A percentile compares a stretch with the other conserved stretches of the same genome.
Conservation (phyloP, 2,797 vertebrate genomes). For the Crocodylus rhombifer region DNA sequence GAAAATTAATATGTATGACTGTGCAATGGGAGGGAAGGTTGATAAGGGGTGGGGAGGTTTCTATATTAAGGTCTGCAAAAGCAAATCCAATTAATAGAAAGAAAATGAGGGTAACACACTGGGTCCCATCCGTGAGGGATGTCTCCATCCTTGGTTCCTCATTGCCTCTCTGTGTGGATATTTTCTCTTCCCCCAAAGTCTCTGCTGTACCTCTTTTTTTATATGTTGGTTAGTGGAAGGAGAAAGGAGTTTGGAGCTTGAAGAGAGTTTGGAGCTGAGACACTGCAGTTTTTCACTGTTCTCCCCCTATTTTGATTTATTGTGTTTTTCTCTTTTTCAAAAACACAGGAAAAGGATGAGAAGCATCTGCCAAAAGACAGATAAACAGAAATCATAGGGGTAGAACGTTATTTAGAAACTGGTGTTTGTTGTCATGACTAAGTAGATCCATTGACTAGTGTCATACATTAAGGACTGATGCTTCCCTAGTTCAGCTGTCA, state of each 20-base stretch:
- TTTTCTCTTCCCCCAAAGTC: neutral
- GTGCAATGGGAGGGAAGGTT: neutral
- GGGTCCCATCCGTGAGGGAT: neutral
- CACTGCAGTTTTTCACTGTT: neutral
- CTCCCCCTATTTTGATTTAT: neutral
- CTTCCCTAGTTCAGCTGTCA: neutral
- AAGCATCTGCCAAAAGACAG: neutral
- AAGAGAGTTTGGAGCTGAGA: neutral
- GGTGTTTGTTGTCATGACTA: neutral
- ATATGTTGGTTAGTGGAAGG: neutral
- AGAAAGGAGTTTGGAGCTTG: neutral
- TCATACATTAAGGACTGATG: neutral
- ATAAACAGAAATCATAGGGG: neutral
- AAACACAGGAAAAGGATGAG: neutral
- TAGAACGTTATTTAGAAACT: neutral
- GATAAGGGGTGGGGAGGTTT: neutral
- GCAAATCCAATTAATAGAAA: neutral
- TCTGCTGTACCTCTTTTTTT: neutral
- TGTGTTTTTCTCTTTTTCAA: neutral
- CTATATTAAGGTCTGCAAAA: neutral
- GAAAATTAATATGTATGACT: neutral
- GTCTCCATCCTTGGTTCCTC: neutral
- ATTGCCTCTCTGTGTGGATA: neutral
- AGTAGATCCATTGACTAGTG: neutral
- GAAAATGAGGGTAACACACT: neutral